phyloP scores from a whole-genome alignment of 2,888 invertebrate genomes.

The Coleophora deauratella region DNA sequence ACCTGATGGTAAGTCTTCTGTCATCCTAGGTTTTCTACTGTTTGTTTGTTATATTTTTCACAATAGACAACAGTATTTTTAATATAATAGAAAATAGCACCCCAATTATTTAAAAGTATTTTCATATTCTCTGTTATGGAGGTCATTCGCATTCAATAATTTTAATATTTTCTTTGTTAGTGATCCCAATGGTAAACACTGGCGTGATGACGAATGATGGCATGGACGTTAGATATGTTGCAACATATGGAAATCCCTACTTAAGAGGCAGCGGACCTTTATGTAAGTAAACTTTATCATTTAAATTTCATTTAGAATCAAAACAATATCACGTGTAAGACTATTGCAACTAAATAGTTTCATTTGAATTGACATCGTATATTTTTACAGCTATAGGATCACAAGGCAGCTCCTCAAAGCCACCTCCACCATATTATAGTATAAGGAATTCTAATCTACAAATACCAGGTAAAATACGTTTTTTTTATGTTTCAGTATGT shows the following conservation, averaged over 20 bases:
- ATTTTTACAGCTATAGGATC: slow-evolving; percentile 40
- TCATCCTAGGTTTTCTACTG: not conserved
- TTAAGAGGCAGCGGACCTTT: slow-evolving; percentile 80
- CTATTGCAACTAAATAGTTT: too few relatives aligned
- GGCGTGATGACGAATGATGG: slow-evolving; percentile 46
- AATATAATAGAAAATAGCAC: too few relatives aligned
- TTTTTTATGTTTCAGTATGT: too few relatives aligned
- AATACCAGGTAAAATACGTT: slow-evolving; percentile 31
- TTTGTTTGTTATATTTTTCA: too few relatives aligned
- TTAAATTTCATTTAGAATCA: too few relatives aligned
- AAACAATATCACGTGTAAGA: too few relatives aligned
- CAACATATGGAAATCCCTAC: slow-evolving; percentile 93
- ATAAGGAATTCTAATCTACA: slow-evolving; percentile 43
- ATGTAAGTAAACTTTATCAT: slow-evolving; percentile 44
- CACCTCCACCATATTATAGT: slow-evolving; percentile 82
- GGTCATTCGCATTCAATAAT: too few relatives aligned
- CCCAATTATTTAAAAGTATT: too few relatives aligned
- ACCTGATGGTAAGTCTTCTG: slow-evolving; percentile 45
- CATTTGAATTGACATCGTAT: too few relatives aligned
- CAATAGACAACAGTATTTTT: too few relatives aligned
- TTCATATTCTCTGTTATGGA: too few relatives aligned
- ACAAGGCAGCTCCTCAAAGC: slow-evolving; percentile 74
- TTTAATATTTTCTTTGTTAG: slow-evolving; percentile 22
- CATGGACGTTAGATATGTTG: slow-evolving; percentile 90
- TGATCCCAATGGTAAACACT: slow-evolving; percentile 56